Evolutionary conservation across 2,888 invertebrate species (phyloP), one percentile per base, ranked within the genome.

Genomic region (Orchesella flavescens): DNA sequence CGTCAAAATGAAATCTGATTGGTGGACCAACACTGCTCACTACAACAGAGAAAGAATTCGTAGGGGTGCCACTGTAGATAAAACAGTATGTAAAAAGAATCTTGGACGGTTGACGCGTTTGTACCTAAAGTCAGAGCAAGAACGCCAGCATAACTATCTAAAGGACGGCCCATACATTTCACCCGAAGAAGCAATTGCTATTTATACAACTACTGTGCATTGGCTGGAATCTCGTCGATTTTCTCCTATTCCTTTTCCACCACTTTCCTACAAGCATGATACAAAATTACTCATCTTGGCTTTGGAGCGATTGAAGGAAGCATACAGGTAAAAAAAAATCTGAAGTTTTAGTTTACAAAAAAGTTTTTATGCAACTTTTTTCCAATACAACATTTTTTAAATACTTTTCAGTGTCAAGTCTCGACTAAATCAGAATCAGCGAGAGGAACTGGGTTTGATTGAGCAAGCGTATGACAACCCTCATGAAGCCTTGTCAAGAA

Each of bases 1-100:
- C 91, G 99, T 99, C 13, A 99, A 99, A 91, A 99, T 99, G 95
- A 99, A 99, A 90, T 99, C 99, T 0, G 99, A 99, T 91, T 99
- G 99, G 99, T 99, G 99, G 99, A 99, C 99, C 0, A 99, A 99
- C 91, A 99, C 99, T 0, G 99, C 99, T 0, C 99, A 99, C 90
- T 99, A 99, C 91, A 99, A 99, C 91, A 93, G 99, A 59, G 99
- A 99, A 91, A 93, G 99, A 89, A 99, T 99, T 87, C 94, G 99
- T 2, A 94, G 99, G 88, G 99, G 99, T n/a, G 99, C 99, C 71
- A 99, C 99, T 0, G 99, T 99, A 17, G 99, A 99, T 90, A 99
- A 99, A 91, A 99, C 99, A 0, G 99, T 99, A 0, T 99, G 99
- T 91, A 99, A 99, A 92, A 99, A 99, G 92, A 99, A 99, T 91